These are phyloP conservation scores for Agapostemon virescens DNA, from an alignment of 2,888 invertebrate genomes.

Conservation along the genomic window DNA sequence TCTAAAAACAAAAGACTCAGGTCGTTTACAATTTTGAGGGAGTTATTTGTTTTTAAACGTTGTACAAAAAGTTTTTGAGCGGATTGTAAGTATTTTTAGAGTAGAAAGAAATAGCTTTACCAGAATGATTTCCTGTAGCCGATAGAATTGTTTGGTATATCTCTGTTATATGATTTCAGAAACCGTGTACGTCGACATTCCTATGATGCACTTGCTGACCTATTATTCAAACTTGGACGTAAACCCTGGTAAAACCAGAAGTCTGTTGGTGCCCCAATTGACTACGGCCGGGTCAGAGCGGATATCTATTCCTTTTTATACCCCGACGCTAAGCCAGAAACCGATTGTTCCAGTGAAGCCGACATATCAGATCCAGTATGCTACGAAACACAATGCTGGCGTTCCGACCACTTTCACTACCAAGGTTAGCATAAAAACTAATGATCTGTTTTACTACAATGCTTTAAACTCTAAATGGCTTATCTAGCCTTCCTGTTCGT, in stretches of 20 bases:
- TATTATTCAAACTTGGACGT: slow-evolving; percentile 73
- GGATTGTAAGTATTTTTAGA: background rate
- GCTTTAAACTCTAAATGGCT: background rate
- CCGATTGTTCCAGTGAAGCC: slow-evolving; percentile 66
- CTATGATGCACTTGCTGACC: slow-evolving; percentile 72
- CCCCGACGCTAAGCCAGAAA: slow-evolving; percentile 66
- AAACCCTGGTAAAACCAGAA: slow-evolving; percentile 31
- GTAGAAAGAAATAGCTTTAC: background rate
- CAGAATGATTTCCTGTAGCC: background rate
- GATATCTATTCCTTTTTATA: slow-evolving; percentile 72
- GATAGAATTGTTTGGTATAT: background rate
- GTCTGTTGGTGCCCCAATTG: slow-evolving; percentile 59
- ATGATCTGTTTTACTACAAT: background rate
- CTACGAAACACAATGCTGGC: slow-evolving; percentile 41
- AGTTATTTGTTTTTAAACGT: too few species aligned
- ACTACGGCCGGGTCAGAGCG: slow-evolving; percentile 64
- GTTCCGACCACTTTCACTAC: slow-evolving; percentile 33
- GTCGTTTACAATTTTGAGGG: too few species aligned
- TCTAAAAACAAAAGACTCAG: too few species aligned
- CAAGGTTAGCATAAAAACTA: slow-evolving; percentile 41
- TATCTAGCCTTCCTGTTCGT: background rate
- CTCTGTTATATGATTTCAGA: slow-evolving; percentile 61
- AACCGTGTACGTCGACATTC: slow-evolving; percentile 72
- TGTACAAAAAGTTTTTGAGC: too few species aligned
- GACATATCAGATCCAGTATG: slow-evolving; percentile 68